Evolutionary conservation across 2,797 vertebrate species (phyloP).

Genomic region (Pipistrellus nathusii): DNA sequence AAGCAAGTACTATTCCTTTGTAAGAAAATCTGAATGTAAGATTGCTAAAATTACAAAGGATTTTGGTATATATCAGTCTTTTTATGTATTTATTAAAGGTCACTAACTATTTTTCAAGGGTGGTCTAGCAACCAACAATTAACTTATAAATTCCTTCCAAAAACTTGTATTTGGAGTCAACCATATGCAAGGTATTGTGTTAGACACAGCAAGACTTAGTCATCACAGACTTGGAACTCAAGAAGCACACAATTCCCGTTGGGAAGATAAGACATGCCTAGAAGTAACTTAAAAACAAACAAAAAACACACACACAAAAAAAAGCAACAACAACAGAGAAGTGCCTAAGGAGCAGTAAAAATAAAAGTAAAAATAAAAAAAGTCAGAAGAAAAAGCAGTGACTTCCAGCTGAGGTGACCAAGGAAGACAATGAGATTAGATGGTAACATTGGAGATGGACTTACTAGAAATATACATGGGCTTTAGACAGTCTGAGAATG

Average conservation of each 20-base stretch:
- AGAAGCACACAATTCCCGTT: conserved; percentile 13
- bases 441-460: not conserved
- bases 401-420: not conserved
- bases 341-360: conserved; percentile 26
- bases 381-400: not conserved
- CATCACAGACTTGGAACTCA: not conserved
- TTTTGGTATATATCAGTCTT: not conserved
- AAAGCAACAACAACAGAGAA: not conserved
- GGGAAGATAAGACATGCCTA: not conserved
- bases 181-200: not conserved
- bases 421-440: not conserved
- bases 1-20: not conserved
- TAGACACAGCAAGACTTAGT: not conserved
- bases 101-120: conserved; percentile 31
- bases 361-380: conserved; percentile 58
- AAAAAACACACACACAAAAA: conserved; percentile 8
- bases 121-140: conserved; percentile 41
- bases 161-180: conserved; percentile 37
- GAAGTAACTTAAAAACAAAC: conserved; percentile 56
- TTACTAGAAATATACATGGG: not conserved
- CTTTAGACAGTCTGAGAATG: not conserved
- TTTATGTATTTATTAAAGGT: conserved; percentile 24
- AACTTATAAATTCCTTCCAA: conserved; percentile 35
- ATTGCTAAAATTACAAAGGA: conserved; percentile 42
- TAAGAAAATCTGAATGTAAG: conserved; percentile 58